A percentile compares a stretch with the other conserved stretches of the same genome.
Conservation (phyloP, 1,140 invertebrate species). For the Drosophila lini region DNA sequence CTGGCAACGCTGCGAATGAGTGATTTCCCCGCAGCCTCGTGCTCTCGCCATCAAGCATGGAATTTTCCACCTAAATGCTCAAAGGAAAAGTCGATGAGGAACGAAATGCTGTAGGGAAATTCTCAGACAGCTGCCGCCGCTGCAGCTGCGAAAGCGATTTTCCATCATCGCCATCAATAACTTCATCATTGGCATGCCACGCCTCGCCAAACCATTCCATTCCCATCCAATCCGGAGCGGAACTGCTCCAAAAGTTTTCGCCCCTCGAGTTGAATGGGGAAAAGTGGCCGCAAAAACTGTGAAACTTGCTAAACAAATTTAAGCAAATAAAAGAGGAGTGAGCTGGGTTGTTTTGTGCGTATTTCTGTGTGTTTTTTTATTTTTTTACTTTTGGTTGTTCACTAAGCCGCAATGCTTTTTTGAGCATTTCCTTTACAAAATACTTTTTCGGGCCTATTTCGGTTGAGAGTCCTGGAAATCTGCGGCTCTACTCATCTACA, state of each 20-base stretch:
- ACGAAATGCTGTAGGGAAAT: constrained; percentile 30
- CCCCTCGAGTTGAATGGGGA: constrained; percentile 6
- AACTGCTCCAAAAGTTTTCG: constrained; percentile 28
- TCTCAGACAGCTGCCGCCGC: constrained; percentile 30
- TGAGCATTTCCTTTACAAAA: constrained; percentile 48
- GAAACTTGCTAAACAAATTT: constrained; percentile 62
- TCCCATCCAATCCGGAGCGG: not conserved
- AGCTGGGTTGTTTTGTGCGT: constrained; percentile 22
- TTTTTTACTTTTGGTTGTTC: not conserved
- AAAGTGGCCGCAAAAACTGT: constrained; percentile 26
- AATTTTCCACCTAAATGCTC: constrained; percentile 46
- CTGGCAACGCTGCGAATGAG: constrained; percentile 53
- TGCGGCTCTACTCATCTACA: not conserved
- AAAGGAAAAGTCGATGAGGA: constrained; percentile 36
- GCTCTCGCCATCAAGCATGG: constrained; percentile 2
- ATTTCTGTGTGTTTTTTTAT: not conserved
- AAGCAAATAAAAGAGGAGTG: constrained; percentile 42
- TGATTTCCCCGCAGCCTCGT: constrained; percentile 15
- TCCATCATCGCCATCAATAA: constrained; percentile 47
- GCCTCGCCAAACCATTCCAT: not conserved
- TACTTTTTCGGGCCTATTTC: constrained; percentile 28
- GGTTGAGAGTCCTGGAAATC: constrained; percentile 1
- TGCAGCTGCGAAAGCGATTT: constrained; percentile 43
- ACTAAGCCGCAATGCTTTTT: constrained; percentile 59
- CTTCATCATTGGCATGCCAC: constrained; percentile 40